phyloP scores from a whole-genome alignment of 2,113 vertebrate species.

The Bubo blakistoni region DNA sequence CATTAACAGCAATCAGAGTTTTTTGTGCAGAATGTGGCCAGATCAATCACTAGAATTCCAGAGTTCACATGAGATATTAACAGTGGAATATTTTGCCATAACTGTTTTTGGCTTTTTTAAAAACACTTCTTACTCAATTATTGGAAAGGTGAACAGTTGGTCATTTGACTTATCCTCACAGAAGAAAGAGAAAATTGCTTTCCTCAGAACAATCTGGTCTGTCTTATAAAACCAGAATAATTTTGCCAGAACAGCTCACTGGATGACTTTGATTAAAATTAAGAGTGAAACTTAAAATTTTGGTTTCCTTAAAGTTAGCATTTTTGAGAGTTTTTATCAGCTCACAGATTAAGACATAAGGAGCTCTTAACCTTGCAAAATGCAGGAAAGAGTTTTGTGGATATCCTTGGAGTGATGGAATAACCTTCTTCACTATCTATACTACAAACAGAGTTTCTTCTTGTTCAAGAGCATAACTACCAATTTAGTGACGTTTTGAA shows the following conservation, averaged over 20 bases:
- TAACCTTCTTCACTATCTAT: neutral
- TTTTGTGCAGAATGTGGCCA: neutral
- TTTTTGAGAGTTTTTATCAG: neutral
- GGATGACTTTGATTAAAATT: neutral
- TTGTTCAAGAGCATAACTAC: neutral
- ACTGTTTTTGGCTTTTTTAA: neutral
- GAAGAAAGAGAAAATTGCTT: neutral
- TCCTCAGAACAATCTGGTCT: neutral
- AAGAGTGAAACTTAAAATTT: neutral
- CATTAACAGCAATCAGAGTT: neutral
- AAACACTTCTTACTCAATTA: neutral
- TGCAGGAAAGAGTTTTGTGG: neutral
- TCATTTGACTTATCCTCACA: neutral
- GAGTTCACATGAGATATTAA: neutral
- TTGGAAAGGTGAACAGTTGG: neutral
- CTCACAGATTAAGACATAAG: neutral
- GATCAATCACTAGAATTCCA: neutral
- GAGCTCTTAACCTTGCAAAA: neutral
- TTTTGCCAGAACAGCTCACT: neutral
- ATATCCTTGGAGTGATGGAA: neutral
- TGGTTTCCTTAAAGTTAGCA: neutral
- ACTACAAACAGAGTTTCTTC: neutral
- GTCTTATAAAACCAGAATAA: neutral
- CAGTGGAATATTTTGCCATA: neutral
- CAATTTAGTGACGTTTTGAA: neutral